Evolutionary conservation across 2,797 vertebrate genomes (phyloP).

Genomic region (Emydoidea blandingii): DNA sequence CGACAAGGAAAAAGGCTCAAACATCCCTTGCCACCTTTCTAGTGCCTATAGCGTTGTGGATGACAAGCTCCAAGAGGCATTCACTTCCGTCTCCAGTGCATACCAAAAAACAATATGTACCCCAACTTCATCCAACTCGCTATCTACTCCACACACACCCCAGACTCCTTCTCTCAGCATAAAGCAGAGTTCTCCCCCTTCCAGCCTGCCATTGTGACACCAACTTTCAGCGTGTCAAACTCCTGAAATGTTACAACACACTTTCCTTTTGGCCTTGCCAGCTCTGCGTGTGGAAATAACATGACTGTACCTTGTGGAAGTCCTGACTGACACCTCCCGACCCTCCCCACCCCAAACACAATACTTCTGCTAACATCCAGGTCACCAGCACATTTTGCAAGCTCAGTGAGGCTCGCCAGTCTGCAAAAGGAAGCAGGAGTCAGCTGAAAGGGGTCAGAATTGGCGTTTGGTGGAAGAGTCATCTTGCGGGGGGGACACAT

Average conservation of each 20-base stretch:
- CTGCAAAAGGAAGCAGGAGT: neutral
- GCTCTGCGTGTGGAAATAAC: neutral
- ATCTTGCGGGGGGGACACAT: neutral
- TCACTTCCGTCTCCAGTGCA: fast-evolving
- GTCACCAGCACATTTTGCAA: fast-evolving
- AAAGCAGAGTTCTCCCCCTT: neutral
- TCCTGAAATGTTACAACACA: fast-evolving
- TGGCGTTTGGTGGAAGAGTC: neutral
- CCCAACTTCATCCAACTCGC: neutral
- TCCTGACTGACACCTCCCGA: neutral
- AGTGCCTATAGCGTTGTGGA: neutral
- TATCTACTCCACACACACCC: fast-evolving
- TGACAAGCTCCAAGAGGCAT: fast-evolving
- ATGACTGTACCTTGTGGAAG: fast-evolving
- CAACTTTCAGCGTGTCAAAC: neutral
- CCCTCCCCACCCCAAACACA: fast-evolving
- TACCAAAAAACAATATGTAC: fast-evolving
- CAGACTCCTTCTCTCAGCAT: neutral
- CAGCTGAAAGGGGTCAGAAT: neutral
- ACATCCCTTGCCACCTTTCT: neutral
- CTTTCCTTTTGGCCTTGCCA: neutral
- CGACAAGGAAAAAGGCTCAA: neutral
- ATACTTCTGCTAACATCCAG: fast-evolving
- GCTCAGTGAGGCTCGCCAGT: neutral
- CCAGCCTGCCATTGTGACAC: fast-evolving